phyloP scores from a whole-genome alignment of 1,140 invertebrate species.

The Diabrotica undecimpunctata region DNA sequence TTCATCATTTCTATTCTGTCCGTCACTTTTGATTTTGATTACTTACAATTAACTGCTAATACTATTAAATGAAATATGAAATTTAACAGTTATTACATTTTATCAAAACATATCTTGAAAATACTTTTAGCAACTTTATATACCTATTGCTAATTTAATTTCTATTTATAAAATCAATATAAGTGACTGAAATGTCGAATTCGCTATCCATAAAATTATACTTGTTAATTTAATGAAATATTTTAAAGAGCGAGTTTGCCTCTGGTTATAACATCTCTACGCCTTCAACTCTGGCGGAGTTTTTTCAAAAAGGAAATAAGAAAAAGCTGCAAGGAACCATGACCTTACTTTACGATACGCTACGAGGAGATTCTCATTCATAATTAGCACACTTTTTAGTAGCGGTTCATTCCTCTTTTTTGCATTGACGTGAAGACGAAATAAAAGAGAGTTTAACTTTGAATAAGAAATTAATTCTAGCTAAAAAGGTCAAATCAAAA shows the following conservation, averaged over 20 bases:
- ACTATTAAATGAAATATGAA: too few relatives aligned
- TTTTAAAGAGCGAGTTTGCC: neutral
- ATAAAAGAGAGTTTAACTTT: conserved; percentile 1
- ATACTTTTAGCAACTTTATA: too few relatives aligned
- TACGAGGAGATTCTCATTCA: conserved; percentile 2
- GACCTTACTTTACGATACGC: neutral
- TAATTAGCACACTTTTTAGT: conserved; percentile 2
- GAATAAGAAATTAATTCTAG: neutral
- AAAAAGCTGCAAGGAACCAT: neutral
- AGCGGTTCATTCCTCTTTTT: conserved; percentile 2
- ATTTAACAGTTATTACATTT: too few relatives aligned
- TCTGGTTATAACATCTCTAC: neutral
- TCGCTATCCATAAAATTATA: too few relatives aligned
- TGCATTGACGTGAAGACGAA: neutral
- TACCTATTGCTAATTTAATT: too few relatives aligned
- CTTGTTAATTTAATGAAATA: neutral
- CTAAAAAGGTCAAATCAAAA: too few relatives aligned
- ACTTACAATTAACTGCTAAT: too few relatives aligned
- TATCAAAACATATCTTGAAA: too few relatives aligned
- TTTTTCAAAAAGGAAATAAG: conserved; percentile 3
- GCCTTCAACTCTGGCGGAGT: neutral
- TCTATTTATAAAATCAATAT: too few relatives aligned
- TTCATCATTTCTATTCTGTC: too few relatives aligned
- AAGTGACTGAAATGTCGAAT: too few relatives aligned
- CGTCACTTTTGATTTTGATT: too few relatives aligned